Conservation (phyloP, 1,140 invertebrate species). For the Chionoecetes opilio region DNA sequence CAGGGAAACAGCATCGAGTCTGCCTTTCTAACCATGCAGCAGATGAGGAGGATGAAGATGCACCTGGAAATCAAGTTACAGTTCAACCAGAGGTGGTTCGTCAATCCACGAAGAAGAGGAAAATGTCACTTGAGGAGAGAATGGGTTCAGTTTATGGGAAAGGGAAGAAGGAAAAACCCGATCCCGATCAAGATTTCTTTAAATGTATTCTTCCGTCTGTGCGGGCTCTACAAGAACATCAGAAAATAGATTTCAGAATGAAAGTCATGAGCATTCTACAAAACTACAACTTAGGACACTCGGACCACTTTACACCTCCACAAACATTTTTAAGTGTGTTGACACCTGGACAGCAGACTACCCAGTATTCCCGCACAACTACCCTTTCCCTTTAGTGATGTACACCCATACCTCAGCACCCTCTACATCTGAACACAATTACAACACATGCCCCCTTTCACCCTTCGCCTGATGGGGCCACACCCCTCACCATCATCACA, state of each 20-base stretch:
- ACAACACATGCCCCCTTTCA: background rate
- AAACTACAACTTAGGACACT: constrained; percentile 38
- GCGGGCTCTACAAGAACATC: constrained; percentile 30
- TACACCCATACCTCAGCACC: background rate
- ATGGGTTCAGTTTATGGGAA: background rate
- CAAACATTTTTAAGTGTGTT: background rate
- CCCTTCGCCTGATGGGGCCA: constrained; percentile 24
- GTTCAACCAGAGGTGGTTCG: background rate
- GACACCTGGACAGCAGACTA: background rate
- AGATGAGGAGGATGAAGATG: constrained; percentile 18
- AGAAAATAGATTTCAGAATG: constrained; percentile 60
- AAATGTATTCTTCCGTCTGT: constrained; percentile 56
- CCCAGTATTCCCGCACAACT: background rate
- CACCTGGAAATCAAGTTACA: background rate
- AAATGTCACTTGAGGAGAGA: constrained; percentile 32
- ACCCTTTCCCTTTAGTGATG: constrained; percentile 31
- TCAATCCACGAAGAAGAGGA: constrained; percentile 27
- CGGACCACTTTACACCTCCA: background rate
- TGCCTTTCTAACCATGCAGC: background rate
- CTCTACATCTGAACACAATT: background rate
- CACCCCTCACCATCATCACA: constrained; percentile 54
- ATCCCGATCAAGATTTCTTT: constrained; percentile 54
- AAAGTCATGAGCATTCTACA: constrained; percentile 37
- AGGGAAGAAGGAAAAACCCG: background rate
- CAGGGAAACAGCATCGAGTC: background rate